phyloP scores from a whole-genome alignment of 1,140 invertebrate species.

The Neodiprion fabricii region DNA sequence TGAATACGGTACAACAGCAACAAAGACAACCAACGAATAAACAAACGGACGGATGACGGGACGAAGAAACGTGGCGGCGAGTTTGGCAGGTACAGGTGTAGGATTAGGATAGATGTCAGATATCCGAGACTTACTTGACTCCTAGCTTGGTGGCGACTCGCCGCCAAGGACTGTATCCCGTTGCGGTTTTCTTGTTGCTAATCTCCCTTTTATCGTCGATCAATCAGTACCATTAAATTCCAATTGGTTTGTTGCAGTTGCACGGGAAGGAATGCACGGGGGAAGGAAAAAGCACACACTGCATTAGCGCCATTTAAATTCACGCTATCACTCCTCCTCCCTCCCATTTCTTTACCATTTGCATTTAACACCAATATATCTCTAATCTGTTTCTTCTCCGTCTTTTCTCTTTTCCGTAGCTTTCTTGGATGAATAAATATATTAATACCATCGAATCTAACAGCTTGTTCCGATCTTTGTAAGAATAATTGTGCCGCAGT shows the following conservation, averaged over 20 bases:
- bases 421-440: background rate
- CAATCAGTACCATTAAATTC: slow-evolving; percentile 38
- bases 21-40: background rate
- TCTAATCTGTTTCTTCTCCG: background rate
- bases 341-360: slow-evolving; percentile 26
- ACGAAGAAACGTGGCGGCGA: slow-evolving; percentile 17
- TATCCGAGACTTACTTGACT: slow-evolving; percentile 84
- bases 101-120: slow-evolving; percentile 34
- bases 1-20: background rate
- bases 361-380: background rate
- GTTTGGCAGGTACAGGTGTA: slow-evolving; percentile 33
- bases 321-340: slow-evolving; percentile 18
- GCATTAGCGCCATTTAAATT: slow-evolving; percentile 57
- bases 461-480: background rate
- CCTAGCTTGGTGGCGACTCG: slow-evolving; percentile 89
- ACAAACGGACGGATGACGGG: slow-evolving; percentile 19
- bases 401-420: slow-evolving; percentile 1
- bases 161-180: slow-evolving; percentile 85
- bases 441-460: background rate
- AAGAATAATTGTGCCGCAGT: background rate
- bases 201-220: slow-evolving; percentile 58
- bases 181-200: slow-evolving; percentile 59
- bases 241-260: slow-evolving; percentile 45
- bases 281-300: slow-evolving; percentile 61
- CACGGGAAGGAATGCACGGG: slow-evolving; percentile 58